Evolutionary conservation across 2,797 vertebrate genomes (phyloP).

Genomic region (Sebastes steindachneri): DNA sequence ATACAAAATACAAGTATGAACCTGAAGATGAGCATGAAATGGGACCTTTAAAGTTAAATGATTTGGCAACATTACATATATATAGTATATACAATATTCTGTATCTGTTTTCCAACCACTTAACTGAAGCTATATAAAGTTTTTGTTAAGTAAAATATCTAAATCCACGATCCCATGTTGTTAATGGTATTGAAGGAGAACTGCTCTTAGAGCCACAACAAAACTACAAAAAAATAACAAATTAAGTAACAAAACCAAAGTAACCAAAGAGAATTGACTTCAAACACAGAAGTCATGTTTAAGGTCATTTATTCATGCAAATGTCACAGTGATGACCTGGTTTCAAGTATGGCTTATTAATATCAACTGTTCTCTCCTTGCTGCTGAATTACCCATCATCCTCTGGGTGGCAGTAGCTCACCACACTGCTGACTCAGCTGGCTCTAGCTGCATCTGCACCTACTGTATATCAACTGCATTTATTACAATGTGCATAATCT

Average conservation of each 20-base stretch:
- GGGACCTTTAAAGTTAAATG: too few relatives aligned
- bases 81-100: not conserved
- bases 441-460: not conserved
- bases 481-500: not conserved
- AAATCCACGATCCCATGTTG: not conserved
- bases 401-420: conserved; percentile 66
- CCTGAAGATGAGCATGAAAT: too few relatives aligned
- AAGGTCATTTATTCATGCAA: not conserved
- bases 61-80: too few relatives aligned
- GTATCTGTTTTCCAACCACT: not conserved
- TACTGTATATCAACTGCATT: not conserved
- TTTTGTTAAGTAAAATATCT: not conserved
- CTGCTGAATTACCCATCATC: not conserved
- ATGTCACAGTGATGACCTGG: not conserved
- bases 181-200: not conserved
- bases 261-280: not conserved
- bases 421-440: conserved; percentile 4
- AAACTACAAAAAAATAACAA: not conserved
- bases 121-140: not conserved
- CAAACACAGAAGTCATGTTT: not conserved
- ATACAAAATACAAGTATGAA: too few relatives aligned
- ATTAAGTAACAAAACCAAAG: not conserved
- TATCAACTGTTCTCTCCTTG: not conserved
- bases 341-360: not conserved
- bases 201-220: not conserved